Evolutionary conservation across 2,888 invertebrate species (phyloP), one percentile per base, ranked within the genome.

Genomic region (Ophioninae sp.): DNA sequence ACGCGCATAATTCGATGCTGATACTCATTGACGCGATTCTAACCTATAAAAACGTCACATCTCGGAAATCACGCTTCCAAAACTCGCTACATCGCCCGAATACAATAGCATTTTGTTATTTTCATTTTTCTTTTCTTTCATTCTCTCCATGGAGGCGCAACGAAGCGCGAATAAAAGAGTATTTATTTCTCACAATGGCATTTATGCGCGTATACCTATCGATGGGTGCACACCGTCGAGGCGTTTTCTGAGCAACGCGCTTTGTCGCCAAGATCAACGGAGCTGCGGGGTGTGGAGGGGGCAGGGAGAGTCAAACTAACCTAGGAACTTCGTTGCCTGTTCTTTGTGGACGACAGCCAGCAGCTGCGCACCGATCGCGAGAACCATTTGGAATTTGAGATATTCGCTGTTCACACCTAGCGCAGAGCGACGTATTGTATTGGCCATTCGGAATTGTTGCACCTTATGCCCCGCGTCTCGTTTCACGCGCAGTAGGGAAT

Each of bases 331-430:
- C 68, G 39, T 20, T 20, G 80, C 73, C 59, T 79, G 37, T 56
- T 81, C 83, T 86, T 87, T 85, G 85, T 87, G 81, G 85, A 86
- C 84, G 85, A 86, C 84, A 84, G 73, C 76, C 84, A 86, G 86
- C 89, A 89, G 89, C 89, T 89, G 89, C 87, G 74, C 58, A 79
- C 13, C 51, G 86, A 89, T 88, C 86, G 81, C 85, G 81, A 83
- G 79, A 85, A 85, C 85, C 85, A 85, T 87, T 86, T 83, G 86
- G 82, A 87, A 86, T 85, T 86, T 83, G 85, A 87, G 84, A 84
- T 81, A 86, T 87, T 85, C 84, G 71, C 84, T 82, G 85, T 86
- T 86, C 86, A 85, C 86, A 86, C 86, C 83, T 86, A 81, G 69
- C 74, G 30, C 77, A 51, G 51, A 51, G 51, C 51, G 51, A 0